Conservation (phyloP, 2,888 invertebrate genomes). For the Cosmopolites sordidus region DNA sequence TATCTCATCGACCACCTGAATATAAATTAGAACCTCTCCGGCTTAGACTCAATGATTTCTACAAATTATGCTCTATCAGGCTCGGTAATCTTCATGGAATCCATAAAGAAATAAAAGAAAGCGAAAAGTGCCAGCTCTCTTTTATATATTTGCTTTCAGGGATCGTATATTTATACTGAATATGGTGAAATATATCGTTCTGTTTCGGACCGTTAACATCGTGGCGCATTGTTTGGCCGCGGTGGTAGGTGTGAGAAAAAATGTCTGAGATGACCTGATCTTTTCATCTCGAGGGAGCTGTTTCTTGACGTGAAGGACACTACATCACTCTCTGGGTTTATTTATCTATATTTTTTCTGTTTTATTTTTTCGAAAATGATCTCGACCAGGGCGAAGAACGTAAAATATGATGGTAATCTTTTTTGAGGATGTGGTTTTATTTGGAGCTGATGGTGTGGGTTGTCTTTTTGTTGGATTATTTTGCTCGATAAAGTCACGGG, state of each 20-base stretch:
- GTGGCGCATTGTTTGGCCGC: neutral
- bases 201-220: neutral
- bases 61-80: neutral
- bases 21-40: neutral
- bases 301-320: neutral
- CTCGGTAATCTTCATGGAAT: neutral
- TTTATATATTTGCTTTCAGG: neutral
- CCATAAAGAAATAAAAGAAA: no score
- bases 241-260: neutral
- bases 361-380: no score
- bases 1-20: neutral
- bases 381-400: no score
- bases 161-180: neutral
- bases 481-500: no score
- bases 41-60: neutral
- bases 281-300: neutral
- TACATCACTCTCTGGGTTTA: neutral
- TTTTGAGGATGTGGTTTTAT: no score
- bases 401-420: no score
- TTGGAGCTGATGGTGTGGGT: no score
- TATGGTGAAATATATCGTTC: constrained; percentile 1
- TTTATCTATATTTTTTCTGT: no score
- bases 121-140: neutral
- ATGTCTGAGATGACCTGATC: neutral
- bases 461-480: no score